Evolutionary conservation across 2,888 invertebrate species (phyloP).

Genomic region (Lithophane leautieri): DNA sequence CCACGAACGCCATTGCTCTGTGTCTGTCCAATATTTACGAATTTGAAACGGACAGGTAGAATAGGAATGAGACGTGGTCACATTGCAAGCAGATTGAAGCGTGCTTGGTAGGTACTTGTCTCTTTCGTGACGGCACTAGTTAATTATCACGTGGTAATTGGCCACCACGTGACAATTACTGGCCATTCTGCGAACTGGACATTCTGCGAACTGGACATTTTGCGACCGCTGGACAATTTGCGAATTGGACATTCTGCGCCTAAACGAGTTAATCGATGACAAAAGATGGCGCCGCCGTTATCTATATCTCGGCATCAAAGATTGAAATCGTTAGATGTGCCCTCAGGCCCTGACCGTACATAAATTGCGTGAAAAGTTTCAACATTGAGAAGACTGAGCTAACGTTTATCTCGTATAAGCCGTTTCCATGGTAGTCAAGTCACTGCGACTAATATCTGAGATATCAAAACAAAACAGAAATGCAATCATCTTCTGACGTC

Average conservation of each 20-base stretch:
- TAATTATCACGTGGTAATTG: background rate
- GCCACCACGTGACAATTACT: too few species aligned
- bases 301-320: background rate
- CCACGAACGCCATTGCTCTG: conserved; percentile 20
- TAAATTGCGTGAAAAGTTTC: background rate
- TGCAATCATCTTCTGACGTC: background rate
- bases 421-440: background rate
- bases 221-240: too few species aligned
- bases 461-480: background rate
- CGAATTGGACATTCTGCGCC: too few species aligned
- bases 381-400: background rate
- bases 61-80: conserved; percentile 14
- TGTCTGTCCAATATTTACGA: conserved; percentile 29
- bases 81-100: conserved; percentile 2
- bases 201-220: too few species aligned
- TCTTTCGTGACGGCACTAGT: background rate
- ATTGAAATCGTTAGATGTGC: background rate
- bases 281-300: background rate
- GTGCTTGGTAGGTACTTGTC: background rate
- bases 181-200: too few species aligned
- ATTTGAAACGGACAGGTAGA: conserved; percentile 26
- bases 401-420: background rate
- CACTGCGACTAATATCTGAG: background rate
- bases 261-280: background rate
- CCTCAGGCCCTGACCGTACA: background rate